Evolutionary conservation across 2,888 invertebrate species (phyloP), one percentile per base, ranked within the genome.

Genomic region (Nymphalis urticae): DNA sequence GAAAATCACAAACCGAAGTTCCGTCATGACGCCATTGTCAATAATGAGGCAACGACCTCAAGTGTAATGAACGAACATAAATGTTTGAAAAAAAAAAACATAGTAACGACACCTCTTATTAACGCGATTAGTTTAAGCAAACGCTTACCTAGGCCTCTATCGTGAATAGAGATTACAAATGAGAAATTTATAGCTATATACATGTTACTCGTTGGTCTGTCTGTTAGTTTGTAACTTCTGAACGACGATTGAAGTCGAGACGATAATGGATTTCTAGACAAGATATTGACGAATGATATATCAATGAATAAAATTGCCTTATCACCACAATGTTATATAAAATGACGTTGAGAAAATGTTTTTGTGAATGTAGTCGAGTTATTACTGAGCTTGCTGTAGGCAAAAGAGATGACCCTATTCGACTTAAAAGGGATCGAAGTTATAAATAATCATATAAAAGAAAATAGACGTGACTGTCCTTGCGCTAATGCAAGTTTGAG

Each of bases 401-500:
- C 13, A 16, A 50, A 67, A 66, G 51, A 47, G 48, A 62, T 58
- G 56, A 56, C 50, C 36, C 62, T 48, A 50, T 62, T 62, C 36
- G n/a, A 24, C 62, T 50, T 68, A 59, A 32, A 70, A 62, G 61
- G 58, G 19, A 48, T 47, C 32, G 54, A 21, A 56, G 53, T 24
- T 54, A 66, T 54, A 69, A 71, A 69, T 66, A 60, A 53, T 17
- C 19, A 50, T 32, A 36, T 61, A 4, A 51, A 47, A 68, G 54
- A 58, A 68, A 61, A 64, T 47, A 64, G 42, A 54, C 53, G 60
- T 36, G 24, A 42, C 58, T 68, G 68, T 68, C 68, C 64, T 70
- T 68, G 62, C 58, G 51, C 48, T 66, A n/a, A 32, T 51, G 64
- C 64, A 64, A 64, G 68, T 70, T 70, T 70, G 70, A 70, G 70